phyloP scores from a whole-genome alignment of 1,140 invertebrate genomes.

The Lepidostoma basale region DNA sequence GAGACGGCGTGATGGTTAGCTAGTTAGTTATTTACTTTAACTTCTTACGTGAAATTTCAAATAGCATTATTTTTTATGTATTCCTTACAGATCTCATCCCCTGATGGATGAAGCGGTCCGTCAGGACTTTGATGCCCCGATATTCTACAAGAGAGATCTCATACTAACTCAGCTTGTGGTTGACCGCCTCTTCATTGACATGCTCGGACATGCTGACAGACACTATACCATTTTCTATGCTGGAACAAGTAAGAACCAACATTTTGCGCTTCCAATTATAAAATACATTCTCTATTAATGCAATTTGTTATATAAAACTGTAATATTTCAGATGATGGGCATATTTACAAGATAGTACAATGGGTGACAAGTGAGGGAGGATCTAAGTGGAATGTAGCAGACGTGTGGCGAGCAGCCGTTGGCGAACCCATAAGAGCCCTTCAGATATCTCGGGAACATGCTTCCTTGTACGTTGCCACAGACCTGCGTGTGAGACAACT shows the following conservation, averaged over 20 bases:
- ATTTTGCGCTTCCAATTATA: neutral
- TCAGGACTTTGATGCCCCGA: conserved; percentile 79
- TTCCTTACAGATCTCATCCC: conserved; percentile 70
- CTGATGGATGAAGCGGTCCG: conserved; percentile 88
- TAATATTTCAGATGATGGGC: conserved; percentile 66
- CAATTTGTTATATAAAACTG: neutral
- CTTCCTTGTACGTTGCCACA: conserved; percentile 77
- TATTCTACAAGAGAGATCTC: conserved; percentile 80
- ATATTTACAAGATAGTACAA: conserved; percentile 83
- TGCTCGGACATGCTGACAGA: conserved; percentile 64
- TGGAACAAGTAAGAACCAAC: conserved; percentile 70
- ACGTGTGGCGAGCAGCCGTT: conserved; percentile 76
- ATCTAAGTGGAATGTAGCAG: conserved; percentile 60
- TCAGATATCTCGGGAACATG: conserved; percentile 72
- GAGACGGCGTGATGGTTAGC: no score
- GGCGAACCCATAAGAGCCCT: conserved; percentile 76
- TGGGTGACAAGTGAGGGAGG: conserved; percentile 60
- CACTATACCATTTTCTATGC: conserved; percentile 81
- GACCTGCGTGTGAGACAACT: conserved; percentile 78
- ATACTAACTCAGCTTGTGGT: conserved; percentile 81
- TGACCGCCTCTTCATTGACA: conserved; percentile 71
- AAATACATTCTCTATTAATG: neutral
- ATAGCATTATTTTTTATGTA: no score
- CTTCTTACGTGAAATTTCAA: no score
- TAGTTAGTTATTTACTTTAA: no score